phyloP scores from a whole-genome alignment of 2,113 vertebrate genomes.

The Acinonyx jubatus region DNA sequence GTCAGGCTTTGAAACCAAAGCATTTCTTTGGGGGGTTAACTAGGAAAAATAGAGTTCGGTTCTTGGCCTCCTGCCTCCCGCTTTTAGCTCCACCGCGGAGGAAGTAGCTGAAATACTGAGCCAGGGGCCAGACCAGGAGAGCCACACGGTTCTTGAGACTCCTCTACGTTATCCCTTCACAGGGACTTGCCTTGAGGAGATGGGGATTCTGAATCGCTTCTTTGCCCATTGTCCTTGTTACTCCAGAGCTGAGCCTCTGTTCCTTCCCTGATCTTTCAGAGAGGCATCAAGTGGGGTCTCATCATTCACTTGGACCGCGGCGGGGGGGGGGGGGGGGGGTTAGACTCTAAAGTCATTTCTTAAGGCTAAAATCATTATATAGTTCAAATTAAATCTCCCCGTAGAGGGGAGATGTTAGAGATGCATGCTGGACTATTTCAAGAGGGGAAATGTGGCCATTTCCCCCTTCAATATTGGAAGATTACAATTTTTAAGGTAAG shows the following conservation, averaged over 20 bases:
- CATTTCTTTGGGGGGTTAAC: background rate
- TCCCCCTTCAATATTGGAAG: background rate
- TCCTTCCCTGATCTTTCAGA: background rate
- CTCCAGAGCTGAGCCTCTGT: background rate
- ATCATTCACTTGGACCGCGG: background rate
- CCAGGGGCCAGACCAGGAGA: background rate
- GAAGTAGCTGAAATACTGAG: background rate
- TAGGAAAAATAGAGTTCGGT: background rate
- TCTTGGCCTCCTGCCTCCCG: background rate
- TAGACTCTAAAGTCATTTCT: background rate
- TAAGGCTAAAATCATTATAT: background rate
- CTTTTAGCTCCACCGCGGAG: background rate
- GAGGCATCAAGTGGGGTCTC: background rate
- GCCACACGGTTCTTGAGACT: background rate
- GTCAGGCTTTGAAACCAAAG: slow-evolving; percentile 22
- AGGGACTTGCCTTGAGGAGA: background rate
- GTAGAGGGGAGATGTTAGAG: background rate
- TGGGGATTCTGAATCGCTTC: background rate
- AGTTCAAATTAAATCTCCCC: background rate
- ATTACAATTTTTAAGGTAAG: background rate
- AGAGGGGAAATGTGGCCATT: too few species aligned
- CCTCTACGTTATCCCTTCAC: background rate
- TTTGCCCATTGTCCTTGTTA: background rate
- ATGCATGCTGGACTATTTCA: background rate
- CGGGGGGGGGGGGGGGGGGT: accelerated